Percentiles rank a stretch among this genome's conserved stretches.
Evolutionary conservation across 2,113 vertebrate genomes (phyloP).

Genomic region (Panthera uncia): DNA sequence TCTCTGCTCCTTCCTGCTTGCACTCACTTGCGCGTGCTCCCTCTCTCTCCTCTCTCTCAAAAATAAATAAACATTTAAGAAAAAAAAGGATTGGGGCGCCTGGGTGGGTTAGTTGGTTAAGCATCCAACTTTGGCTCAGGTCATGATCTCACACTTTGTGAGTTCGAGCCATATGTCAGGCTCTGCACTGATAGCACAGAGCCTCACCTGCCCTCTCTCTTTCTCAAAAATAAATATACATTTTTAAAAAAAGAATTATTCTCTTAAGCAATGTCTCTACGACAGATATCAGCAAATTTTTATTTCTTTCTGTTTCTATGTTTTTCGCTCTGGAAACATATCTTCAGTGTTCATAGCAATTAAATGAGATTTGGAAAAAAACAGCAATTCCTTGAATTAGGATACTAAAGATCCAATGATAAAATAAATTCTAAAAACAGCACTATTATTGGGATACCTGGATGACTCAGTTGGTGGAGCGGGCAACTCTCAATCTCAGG

Average conservation of each 20-base stretch:
- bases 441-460: not conserved
- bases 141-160: too few relatives aligned
- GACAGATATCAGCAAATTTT: not conserved
- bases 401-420: not conserved
- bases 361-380: not conserved
- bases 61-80: too few relatives aligned
- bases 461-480: not conserved
- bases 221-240: too few relatives aligned
- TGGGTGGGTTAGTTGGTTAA: too few relatives aligned
- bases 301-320: not conserved
- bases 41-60: too few relatives aligned
- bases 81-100: too few relatives aligned
- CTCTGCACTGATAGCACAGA: too few relatives aligned
- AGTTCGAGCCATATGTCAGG: too few relatives aligned
- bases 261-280: not conserved
- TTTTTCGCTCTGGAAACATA: not conserved
- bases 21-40: too few relatives aligned
- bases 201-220: too few relatives aligned
- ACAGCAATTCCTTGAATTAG: not conserved
- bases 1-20: too few relatives aligned
- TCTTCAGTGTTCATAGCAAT: not conserved
- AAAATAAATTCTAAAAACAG: slow-evolving; percentile 32
- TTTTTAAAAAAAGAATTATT: not conserved
- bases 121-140: too few relatives aligned
- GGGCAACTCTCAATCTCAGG: not conserved